Percentiles rank a stretch among this genome's conserved stretches.
These are phyloP conservation scores for Typhlichthys subterraneus DNA, from an alignment of 2,797 vertebrate genomes.

Conservation along the genomic window DNA sequence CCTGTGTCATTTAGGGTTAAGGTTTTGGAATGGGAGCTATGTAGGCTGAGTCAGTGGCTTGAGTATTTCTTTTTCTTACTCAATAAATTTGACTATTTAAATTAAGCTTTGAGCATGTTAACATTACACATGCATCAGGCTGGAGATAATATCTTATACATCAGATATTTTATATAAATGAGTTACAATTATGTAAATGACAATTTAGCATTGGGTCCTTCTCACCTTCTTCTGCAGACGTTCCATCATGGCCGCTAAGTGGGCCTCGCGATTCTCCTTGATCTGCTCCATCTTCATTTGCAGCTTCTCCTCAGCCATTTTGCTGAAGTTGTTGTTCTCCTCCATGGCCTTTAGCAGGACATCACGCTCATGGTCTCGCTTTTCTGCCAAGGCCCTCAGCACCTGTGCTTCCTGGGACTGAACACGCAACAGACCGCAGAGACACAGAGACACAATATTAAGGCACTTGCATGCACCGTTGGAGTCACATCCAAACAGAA, in stretches of 20 bases:
- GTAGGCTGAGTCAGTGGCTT: too few species aligned
- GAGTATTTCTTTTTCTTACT: too few species aligned
- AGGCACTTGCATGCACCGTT: too few species aligned
- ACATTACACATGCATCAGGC: background rate
- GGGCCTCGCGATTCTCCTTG: conserved; percentile 93
- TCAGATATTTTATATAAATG: background rate
- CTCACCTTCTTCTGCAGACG: conserved; percentile 90
- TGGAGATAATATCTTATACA: background rate
- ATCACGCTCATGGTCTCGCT: conserved; percentile 91
- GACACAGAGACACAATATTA: too few species aligned
- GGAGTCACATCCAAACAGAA: too few species aligned
- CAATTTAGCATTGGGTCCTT: background rate
- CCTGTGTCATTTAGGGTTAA: too few species aligned
- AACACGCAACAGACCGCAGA: conserved; percentile 5
- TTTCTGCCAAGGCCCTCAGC: conserved; percentile 90
- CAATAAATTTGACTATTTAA: too few species aligned
- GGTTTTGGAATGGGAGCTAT: background rate
- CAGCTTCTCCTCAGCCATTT: conserved; percentile 95
- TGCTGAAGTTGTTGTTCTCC: conserved; percentile 97
- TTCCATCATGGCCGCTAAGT: conserved; percentile 89
- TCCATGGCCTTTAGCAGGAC: conserved; percentile 96
- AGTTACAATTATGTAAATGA: background rate
- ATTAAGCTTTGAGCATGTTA: too few species aligned
- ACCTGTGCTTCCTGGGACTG: conserved; percentile 93
- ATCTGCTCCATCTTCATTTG: conserved; percentile 95